Percentiles rank a stretch among this genome's conserved stretches.
Conservation (phyloP, 2,113 vertebrate genomes). For the Chaetura pelagica region DNA sequence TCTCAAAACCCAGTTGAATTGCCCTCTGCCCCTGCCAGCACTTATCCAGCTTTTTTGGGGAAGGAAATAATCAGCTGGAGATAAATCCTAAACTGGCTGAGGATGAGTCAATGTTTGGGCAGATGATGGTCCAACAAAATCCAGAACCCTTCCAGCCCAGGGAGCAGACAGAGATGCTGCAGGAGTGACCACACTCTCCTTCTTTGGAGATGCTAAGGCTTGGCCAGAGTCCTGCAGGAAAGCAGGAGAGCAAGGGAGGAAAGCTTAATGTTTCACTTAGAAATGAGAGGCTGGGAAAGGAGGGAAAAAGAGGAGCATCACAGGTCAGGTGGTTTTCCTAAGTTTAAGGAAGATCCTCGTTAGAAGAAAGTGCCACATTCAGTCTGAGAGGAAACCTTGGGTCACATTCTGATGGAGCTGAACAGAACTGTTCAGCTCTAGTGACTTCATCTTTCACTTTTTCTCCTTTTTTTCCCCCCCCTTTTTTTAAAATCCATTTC, state of each 20-base stretch:
- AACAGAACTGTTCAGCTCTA: neutral
- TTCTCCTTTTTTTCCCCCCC: too few species aligned
- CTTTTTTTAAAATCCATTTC: conserved; percentile 45
- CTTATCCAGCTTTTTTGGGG: neutral
- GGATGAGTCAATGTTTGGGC: neutral
- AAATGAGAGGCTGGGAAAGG: neutral
- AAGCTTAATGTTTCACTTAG: neutral
- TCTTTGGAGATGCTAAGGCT: neutral
- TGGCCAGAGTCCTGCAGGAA: neutral
- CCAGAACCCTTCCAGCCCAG: neutral
- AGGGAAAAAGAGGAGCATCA: neutral
- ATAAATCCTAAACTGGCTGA: neutral
- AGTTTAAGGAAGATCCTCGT: neutral
- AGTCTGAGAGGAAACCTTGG: neutral
- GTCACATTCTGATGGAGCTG: neutral
- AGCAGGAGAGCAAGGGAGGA: neutral
- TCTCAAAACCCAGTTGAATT: neutral
- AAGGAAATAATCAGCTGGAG: neutral
- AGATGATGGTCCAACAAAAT: neutral
- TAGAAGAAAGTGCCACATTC: neutral
- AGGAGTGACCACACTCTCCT: neutral
- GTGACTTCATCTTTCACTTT: neutral
- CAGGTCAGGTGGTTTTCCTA: neutral
- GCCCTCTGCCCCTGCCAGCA: neutral
- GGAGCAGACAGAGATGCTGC: neutral